Base-by-base conservation (phyloP, 2,797 vertebrate genomes). In the Momotus momota region DNA sequence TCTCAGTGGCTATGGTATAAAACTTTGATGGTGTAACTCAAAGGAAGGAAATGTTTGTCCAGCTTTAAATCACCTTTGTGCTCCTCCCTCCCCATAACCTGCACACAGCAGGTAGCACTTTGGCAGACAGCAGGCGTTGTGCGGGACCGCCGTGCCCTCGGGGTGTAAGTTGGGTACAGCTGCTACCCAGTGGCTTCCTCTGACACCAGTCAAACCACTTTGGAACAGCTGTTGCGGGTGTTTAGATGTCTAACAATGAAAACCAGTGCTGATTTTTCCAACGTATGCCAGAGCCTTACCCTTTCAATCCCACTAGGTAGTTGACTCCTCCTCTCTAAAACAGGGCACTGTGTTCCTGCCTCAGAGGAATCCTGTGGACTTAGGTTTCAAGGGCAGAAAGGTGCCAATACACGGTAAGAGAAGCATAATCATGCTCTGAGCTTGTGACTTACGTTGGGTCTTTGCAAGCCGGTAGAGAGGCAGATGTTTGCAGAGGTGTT, bases 381-480 rank as follows among this genome's bases (percentile, higher is more conserved):
- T 21, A 35, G 25, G 49, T 10, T 40, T 17, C 17, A 17, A 64
- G 38, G 61, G 19, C 1, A 45, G 33, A 67, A 54, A 49, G 38
- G 62, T 31, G 41, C 7, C 71, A 20, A 14, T 22, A 45, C 16
- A 13, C 27, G 20, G 19, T 19, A 45, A 58, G 26, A 70, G 73
- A 25, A 72, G 19, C 16, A 13, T 1, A 12, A 12, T 1, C 9
- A 3, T 0, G 4, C 20, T 45, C 46, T 26, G 51, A 18, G 22
- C 10, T 6, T 33, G 52, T 26, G 55, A 98, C 98, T 98, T 82
- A 98, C 98, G 18, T 10, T 94, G 10, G 22, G 64, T 62, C 40
- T 93, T n/a, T 54, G 29, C 64, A 7, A 94, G 96, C 43, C 60
- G 18, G 73, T 98, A 98, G 90, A 98, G 74, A 8, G 98, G 98